Evolutionary conservation across 1,140 invertebrate genomes (phyloP).

Genomic region (Phocides pigmalion): DNA sequence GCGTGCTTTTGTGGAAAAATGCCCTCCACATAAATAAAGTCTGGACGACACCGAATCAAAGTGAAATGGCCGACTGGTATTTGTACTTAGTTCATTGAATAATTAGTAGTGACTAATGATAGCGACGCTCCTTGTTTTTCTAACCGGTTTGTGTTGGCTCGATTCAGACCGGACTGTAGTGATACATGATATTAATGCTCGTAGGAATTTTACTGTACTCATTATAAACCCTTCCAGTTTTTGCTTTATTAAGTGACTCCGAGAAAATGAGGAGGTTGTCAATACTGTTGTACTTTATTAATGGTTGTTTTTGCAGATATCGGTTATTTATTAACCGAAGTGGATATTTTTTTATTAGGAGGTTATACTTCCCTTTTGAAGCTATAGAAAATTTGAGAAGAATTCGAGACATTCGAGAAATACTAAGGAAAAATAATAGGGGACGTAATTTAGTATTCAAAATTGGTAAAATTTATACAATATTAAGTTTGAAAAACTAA

Average conservation of each 20-base stretch:
- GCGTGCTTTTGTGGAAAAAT: constrained; percentile 80
- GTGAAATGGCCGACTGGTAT: constrained; percentile 27
- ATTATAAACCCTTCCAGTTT: neutral
- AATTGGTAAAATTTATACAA: too few relatives aligned
- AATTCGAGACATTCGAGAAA: too few relatives aligned
- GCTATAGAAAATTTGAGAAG: too few relatives aligned
- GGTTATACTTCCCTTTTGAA: too few relatives aligned
- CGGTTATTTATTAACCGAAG: too few relatives aligned
- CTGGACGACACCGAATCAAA: constrained; percentile 69
- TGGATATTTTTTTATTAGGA: too few relatives aligned
- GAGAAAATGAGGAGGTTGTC: too few relatives aligned
- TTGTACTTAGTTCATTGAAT: constrained; percentile 25
- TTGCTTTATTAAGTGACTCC: neutral
- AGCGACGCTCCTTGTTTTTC: neutral
- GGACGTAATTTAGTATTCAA: too few relatives aligned
- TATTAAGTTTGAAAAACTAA: too few relatives aligned
- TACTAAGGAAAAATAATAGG: too few relatives aligned
- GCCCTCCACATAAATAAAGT: constrained; percentile 76
- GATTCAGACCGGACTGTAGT: neutral
- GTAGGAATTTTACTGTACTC: neutral
- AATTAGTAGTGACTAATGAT: constrained; percentile 26
- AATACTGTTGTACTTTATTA: neutral
- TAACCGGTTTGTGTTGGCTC: neutral
- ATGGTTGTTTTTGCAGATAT: too few relatives aligned
- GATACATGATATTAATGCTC: neutral